phyloP scores from a whole-genome alignment of 1,140 invertebrate genomes.

The Ganaspis sp. region DNA sequence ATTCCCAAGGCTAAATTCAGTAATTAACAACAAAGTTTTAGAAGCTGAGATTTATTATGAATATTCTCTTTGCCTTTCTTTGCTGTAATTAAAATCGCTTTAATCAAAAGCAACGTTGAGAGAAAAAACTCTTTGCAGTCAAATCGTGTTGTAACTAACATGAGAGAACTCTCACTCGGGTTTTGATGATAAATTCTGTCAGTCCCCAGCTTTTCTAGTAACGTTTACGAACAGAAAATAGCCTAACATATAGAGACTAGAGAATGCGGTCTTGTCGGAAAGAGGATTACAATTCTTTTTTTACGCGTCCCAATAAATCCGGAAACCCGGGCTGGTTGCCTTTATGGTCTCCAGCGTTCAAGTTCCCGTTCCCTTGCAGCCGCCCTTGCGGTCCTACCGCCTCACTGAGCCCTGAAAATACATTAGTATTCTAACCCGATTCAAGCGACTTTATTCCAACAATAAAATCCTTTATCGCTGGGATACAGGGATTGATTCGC shows the following conservation, averaged over 20 bases:
- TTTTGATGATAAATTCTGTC: background rate
- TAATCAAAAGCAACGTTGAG: no score
- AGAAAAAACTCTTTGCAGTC: no score
- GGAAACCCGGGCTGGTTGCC: slow-evolving; percentile 19
- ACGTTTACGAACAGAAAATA: background rate
- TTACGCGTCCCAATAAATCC: slow-evolving; percentile 25
- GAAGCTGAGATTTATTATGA: no score
- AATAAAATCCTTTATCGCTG: slow-evolving; percentile 1
- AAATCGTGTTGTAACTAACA: no score
- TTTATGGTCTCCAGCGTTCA: background rate
- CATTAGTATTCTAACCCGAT: slow-evolving; percentile 18
- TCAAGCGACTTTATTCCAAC: slow-evolving; percentile 27
- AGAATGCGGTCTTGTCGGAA: slow-evolving; percentile 19
- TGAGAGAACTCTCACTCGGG: no score
- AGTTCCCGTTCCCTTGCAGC: background rate
- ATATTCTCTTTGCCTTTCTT: no score
- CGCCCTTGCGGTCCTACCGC: background rate
- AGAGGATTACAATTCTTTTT: slow-evolving; percentile 30
- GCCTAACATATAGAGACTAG: background rate
- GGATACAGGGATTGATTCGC: background rate
- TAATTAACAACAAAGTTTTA: no score
- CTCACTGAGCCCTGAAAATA: slow-evolving; percentile 2
- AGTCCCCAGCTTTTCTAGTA: background rate
- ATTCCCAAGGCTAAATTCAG: no score
- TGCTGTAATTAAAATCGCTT: no score